These are phyloP conservation scores for Gnatocerus cornutus DNA, from an alignment of 2,888 invertebrate species.

Conservation along the genomic window DNA sequence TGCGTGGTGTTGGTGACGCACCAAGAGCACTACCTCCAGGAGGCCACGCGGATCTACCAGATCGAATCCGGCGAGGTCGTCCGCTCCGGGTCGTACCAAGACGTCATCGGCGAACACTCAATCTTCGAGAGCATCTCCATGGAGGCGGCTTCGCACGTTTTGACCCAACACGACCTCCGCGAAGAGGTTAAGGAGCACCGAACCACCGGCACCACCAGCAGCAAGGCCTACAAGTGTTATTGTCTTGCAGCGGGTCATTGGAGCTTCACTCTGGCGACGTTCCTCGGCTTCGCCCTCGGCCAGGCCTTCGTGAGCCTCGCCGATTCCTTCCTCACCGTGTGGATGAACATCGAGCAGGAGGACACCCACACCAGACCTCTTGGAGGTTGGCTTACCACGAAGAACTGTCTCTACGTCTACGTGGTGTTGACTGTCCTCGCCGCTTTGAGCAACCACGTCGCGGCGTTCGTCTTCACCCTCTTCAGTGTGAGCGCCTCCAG, in stretches of 20 bases:
- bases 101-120: neutral
- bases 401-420: constrained; percentile 16
- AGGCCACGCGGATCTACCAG: constrained; percentile 4
- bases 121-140: neutral
- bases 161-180: neutral
- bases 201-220: neutral
- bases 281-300: constrained; percentile 1
- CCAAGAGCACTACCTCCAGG: constrained; percentile 14
- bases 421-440: neutral
- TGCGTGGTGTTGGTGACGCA: constrained; percentile 22
- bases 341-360: constrained; percentile 15
- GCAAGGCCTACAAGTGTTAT: constrained; percentile 9
- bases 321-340: constrained; percentile 17
- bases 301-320: neutral
- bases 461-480: neutral
- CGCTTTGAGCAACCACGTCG: neutral
- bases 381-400: neutral
- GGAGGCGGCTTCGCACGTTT: neutral
- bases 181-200: constrained; percentile 22
- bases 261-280: neutral
- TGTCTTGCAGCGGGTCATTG: neutral
- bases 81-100: neutral
- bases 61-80: constrained; percentile 6
- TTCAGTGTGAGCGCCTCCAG: constrained; percentile 12
- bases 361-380: neutral